Conservation (phyloP, 2,888 invertebrate species). For the Callyntrura guangdongensis region DNA sequence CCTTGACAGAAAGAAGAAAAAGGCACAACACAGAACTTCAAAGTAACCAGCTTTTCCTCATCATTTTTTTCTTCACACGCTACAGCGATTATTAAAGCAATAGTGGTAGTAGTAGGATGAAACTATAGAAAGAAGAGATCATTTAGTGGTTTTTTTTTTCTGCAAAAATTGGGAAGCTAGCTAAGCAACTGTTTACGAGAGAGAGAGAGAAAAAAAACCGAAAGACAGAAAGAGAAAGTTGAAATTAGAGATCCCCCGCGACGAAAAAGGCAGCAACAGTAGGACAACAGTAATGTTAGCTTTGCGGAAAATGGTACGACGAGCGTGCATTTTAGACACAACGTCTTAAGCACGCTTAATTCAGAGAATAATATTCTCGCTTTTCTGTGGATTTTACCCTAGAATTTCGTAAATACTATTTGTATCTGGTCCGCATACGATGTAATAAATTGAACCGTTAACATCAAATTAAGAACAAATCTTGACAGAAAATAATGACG, state of each 20-base stretch:
- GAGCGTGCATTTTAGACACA: background rate
- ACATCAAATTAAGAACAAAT: conserved; percentile 68
- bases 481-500: conserved; percentile 67
- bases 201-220: background rate
- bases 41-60: conserved; percentile 12
- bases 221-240: background rate
- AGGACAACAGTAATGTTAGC: too few species aligned
- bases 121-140: background rate
- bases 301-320: background rate
- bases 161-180: background rate
- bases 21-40: background rate
- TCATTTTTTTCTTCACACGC: background rate
- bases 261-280: background rate
- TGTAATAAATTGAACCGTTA: conserved; percentile 58
- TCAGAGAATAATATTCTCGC: background rate
- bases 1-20: conserved; percentile 3
- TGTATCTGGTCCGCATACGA: background rate
- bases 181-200: background rate
- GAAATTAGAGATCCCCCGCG: background rate
- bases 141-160: background rate
- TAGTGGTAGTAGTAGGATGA: background rate
- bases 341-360: background rate
- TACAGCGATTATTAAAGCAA: background rate
- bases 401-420: background rate
- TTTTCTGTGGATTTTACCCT: background rate